Percentiles rank a stretch among this genome's conserved stretches.
Conservation (phyloP, 1,140 invertebrate species). For the Pantala flavescens region DNA sequence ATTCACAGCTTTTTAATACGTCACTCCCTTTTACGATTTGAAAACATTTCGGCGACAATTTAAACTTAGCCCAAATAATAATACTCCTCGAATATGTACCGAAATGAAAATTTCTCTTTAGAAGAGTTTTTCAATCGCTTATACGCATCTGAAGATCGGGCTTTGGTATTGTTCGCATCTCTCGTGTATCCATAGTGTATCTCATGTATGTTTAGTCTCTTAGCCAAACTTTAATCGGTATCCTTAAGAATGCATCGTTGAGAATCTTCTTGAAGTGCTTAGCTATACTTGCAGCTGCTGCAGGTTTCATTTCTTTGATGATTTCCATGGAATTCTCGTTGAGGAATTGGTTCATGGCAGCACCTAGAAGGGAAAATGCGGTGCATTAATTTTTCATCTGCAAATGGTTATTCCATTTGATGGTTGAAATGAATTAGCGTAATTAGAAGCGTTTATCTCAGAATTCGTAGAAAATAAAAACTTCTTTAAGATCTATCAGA, state of each 20-base stretch:
- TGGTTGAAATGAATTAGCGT: no score
- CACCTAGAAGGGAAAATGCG: constrained; percentile 34
- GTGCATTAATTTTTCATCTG: no score
- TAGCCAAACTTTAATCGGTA: constrained; percentile 67
- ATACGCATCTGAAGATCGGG: background rate
- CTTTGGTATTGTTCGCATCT: background rate
- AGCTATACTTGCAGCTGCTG: constrained; percentile 57
- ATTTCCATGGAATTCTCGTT: constrained; percentile 76
- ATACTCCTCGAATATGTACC: no score
- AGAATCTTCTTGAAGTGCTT: constrained; percentile 67
- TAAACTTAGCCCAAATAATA: no score
- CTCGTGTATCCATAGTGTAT: background rate
- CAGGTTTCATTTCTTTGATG: constrained; percentile 71
- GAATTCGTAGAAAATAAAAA: no score
- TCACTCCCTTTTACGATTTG: no score
- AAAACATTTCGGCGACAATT: no score
- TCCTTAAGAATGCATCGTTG: constrained; percentile 61
- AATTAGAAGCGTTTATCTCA: no score
- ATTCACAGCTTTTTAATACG: no score
- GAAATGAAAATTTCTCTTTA: no score
- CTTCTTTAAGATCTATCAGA: background rate
- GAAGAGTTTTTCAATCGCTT: no score
- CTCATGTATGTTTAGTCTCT: constrained; percentile 39
- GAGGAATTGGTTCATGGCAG: constrained; percentile 73
- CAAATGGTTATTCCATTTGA: no score